Evolutionary conservation across 2,888 invertebrate species (phyloP).

Genomic region (Gortyna flavago): DNA sequence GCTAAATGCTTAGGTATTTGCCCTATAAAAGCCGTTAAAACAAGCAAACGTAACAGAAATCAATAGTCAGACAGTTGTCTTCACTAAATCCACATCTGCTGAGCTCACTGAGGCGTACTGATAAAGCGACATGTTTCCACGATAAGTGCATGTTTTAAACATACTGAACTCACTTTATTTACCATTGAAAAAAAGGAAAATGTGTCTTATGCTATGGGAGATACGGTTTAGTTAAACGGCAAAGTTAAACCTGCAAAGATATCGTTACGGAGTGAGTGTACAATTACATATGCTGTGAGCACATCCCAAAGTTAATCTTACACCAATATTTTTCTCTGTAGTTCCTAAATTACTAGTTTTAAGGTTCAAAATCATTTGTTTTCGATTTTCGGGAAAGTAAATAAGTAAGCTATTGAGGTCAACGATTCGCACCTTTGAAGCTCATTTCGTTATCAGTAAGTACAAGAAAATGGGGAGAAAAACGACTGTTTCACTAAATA

Average conservation of each 20-base stretch:
- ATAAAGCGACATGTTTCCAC: constrained; percentile 64
- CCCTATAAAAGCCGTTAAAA: constrained; percentile 19
- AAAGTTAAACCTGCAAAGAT: constrained; percentile 56
- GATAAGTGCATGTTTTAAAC: constrained; percentile 65
- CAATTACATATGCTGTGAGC: constrained; percentile 62
- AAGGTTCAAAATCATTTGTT: constrained; percentile 47
- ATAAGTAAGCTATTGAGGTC: constrained; percentile 77
- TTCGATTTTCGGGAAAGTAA: constrained; percentile 13
- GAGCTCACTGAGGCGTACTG: constrained; percentile 60
- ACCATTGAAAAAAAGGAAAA: constrained; percentile 21
- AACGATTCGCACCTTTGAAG: constrained; percentile 86
- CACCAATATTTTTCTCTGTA: background rate
- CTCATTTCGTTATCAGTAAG: constrained; percentile 80
- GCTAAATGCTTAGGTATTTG: no score
- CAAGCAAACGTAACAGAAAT: constrained; percentile 36
- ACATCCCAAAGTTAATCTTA: constrained; percentile 36
- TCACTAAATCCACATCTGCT: constrained; percentile 66
- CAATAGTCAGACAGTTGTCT: constrained; percentile 53
- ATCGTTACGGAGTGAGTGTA: constrained; percentile 60
- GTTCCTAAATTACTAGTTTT: background rate
- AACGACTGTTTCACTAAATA: constrained; percentile 62
- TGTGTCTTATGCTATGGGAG: rapidly evolving
- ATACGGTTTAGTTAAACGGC: constrained; percentile 21
- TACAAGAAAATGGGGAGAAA: constrained; percentile 84
- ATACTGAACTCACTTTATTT: constrained; percentile 21